Evolutionary conservation across 92 coral and sea anemone genomes (phyloP), one percentile per base, ranked within the genome.

Genomic region (Desmophyllum pertusum): DNA sequence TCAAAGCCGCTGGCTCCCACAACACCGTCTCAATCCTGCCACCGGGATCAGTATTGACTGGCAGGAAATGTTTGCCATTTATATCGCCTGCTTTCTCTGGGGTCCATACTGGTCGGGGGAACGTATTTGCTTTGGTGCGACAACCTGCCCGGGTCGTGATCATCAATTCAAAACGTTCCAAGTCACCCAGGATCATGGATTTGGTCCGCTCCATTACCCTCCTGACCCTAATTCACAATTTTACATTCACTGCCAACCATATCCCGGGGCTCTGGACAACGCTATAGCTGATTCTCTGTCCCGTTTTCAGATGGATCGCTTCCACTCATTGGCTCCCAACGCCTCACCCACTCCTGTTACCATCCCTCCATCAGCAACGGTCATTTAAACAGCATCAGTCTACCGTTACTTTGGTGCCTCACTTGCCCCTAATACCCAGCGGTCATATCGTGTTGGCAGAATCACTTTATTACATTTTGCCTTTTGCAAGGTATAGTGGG

Each of bases 41-140:
- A 19, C 5, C n/a, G 76, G 53, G 3, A 77, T 64, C 40, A 43
- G 59, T 4, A 73, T 73, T 31, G 14, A 43, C 4, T 73, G 59
- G 78, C 78, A 73, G 40, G 78, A 73, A 25, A 7, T 73, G 0
- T 77, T 64, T 17, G 25, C 70, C 61, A 43, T 42, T 25, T 25
- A 10, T 11, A 9, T 40, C 14, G 77, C 78, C 29, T 81, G 85
- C 40, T 4, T 14, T 18, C 63, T 84, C 0, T 84, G 82, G 82
- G 75, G 48, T 21, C 38, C 21, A 21, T 37, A 4, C 35, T 76
- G 76, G 76, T 64, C 83, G 17, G 70, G 57, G 10, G 77, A 85
- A 68, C 70, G 77, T 3, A 76, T 85, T 38, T 2, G 43, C 15
- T 85, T 3, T 85, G 77, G 52, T 76, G 88, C 33, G 83, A 85